phyloP scores from a whole-genome alignment of 1,140 invertebrate species.

The Sesamia nonagrioides region DNA sequence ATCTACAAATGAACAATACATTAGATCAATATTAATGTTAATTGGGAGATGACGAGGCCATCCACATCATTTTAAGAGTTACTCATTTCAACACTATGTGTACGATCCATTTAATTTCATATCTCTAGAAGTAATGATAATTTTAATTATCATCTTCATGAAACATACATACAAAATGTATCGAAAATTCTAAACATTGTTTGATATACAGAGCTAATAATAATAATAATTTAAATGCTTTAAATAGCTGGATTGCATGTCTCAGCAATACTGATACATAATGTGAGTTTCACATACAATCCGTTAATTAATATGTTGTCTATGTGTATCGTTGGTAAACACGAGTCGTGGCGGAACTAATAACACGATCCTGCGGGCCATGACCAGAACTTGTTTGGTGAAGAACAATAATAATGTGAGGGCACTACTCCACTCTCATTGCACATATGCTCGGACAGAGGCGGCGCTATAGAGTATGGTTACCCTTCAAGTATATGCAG shows the following conservation, averaged over 20 bases:
- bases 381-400: constrained; percentile 65
- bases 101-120: constrained; percentile 37
- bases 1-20: constrained; percentile 70
- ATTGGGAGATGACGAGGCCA: constrained; percentile 32
- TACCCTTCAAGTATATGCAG: background rate
- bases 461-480: background rate
- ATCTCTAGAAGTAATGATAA: constrained; percentile 11
- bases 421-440: background rate
- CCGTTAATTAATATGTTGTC: constrained; percentile 10
- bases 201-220: too few relatives aligned
- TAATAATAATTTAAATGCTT: too few relatives aligned
- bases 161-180: constrained; percentile 20
- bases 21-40: constrained; percentile 44
- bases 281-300: too few relatives aligned
- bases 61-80: constrained; percentile 31
- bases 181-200: background rate
- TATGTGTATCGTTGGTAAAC: constrained; percentile 27
- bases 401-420: constrained; percentile 44
- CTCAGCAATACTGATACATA: too few relatives aligned
- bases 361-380: constrained; percentile 70
- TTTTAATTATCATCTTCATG: constrained; percentile 9
- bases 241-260: too few relatives aligned
- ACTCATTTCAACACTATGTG: constrained; percentile 29
- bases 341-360: constrained; percentile 64
- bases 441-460: constrained; percentile 13